phyloP scores from a whole-genome alignment of 2,888 invertebrate genomes.

The Synanthedon tipuliformis region DNA sequence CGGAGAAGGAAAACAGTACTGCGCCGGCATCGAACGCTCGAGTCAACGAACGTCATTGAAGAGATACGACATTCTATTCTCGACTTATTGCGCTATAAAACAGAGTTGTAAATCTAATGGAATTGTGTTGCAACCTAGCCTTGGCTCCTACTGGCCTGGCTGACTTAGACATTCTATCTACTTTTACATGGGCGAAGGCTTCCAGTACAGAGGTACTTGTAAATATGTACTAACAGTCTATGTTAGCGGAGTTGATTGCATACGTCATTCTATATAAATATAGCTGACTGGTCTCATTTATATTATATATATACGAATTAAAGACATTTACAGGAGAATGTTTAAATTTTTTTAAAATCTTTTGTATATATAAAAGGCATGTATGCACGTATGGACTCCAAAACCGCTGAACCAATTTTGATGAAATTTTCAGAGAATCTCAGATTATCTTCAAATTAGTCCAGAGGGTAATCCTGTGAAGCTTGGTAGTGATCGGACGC shows the following conservation, averaged over 20 bases:
- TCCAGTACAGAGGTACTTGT: slow-evolving; percentile 43
- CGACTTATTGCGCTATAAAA: slow-evolving; percentile 15
- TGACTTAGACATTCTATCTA: slow-evolving; percentile 72
- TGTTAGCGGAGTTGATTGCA: slow-evolving; percentile 36
- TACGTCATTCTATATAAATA: slow-evolving; percentile 12
- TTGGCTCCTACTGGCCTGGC: slow-evolving; percentile 69
- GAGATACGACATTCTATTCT: slow-evolving; percentile 19
- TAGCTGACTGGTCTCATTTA: too few relatives aligned
- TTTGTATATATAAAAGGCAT: too few relatives aligned
- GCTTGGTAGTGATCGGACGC: too few relatives aligned
- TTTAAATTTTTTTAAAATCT: too few relatives aligned
- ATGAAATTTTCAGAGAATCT: too few relatives aligned
- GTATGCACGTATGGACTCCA: too few relatives aligned
- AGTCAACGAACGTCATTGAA: slow-evolving; percentile 71
- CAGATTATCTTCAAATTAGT: too few relatives aligned
- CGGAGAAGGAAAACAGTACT: slow-evolving; percentile 68
- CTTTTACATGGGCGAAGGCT: slow-evolving; percentile 67
- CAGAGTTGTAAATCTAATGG: slow-evolving; percentile 31
- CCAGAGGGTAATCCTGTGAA: too few relatives aligned
- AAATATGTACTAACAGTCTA: slow-evolving; percentile 31
- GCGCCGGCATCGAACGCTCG: slow-evolving; percentile 64
- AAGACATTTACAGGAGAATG: too few relatives aligned
- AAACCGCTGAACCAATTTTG: too few relatives aligned
- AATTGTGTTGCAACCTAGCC: slow-evolving; percentile 49
- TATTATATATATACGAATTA: too few relatives aligned